Conservation (phyloP, 1,140 invertebrate species). For the Coelopa frigida region DNA sequence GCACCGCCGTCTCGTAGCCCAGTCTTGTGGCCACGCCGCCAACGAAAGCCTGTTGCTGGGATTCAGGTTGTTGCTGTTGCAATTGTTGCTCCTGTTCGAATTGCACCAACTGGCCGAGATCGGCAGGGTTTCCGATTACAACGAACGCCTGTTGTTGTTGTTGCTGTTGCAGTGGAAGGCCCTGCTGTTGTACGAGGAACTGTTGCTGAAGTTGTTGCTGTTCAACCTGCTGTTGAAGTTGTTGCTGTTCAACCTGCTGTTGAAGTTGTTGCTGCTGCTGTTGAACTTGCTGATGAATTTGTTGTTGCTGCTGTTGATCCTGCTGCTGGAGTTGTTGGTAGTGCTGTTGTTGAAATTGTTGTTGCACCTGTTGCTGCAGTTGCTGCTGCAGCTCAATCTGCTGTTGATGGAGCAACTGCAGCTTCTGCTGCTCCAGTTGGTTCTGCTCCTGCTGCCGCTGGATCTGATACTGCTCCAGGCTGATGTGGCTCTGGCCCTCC, state of each 20-base stretch:
- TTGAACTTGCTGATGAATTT: background rate
- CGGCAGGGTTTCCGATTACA: background rate
- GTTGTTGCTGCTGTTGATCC: background rate
- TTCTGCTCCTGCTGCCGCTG: no score
- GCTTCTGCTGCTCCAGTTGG: no score
- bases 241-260: background rate
- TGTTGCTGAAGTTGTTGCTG: background rate
- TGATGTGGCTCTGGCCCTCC: no score
- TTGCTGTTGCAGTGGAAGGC: background rate
- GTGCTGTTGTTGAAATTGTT: no score
- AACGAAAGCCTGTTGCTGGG: background rate
- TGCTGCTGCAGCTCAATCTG: no score
- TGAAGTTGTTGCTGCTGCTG: constrained; percentile 2
- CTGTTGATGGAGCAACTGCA: no score
- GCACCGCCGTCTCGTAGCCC: background rate
- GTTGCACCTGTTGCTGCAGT: no score
- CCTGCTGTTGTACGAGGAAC: no score
- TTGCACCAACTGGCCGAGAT: background rate
- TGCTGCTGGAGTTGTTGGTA: constrained; percentile 2
- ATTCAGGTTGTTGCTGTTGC: constrained; percentile 1
- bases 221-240: background rate
- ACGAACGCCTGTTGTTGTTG: constrained; percentile 1
- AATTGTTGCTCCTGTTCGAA: constrained; percentile 1
- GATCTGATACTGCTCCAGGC: no score
- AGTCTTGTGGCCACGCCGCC: no score